Evolutionary conservation across 92 coral and sea anemone species (phyloP).

Genomic region (Bergia sp.): DNA sequence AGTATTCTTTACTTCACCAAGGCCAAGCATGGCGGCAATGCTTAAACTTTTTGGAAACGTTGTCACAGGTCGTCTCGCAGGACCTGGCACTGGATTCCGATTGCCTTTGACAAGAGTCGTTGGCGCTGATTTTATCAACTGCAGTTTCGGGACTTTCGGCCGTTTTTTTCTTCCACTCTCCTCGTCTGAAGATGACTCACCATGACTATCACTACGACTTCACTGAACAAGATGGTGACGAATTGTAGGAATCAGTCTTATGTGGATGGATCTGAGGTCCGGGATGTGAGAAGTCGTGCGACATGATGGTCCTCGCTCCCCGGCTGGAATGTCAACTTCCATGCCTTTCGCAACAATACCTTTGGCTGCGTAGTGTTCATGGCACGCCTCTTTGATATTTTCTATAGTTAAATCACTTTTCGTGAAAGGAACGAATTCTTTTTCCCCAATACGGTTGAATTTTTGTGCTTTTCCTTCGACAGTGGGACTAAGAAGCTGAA

Average conservation of each 20-base stretch:
- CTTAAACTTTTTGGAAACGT: no score
- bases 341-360: slow-evolving; percentile 31
- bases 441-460: slow-evolving; percentile 38
- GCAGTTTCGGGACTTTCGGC: background rate
- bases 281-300: no score
- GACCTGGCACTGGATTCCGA: background rate
- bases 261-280: no score
- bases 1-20: no score
- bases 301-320: no score
- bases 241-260: no score
- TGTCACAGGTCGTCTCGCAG: background rate
- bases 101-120: slow-evolving; percentile 6
- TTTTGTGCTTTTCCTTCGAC: slow-evolving; percentile 54
- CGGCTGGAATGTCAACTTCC: slow-evolving; percentile 46
- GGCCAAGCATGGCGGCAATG: no score
- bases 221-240: background rate
- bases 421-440: slow-evolving; percentile 46
- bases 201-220: slow-evolving; percentile 12
- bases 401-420: slow-evolving; percentile 30
- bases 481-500: slow-evolving; percentile 46
- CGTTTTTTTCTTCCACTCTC: background rate
- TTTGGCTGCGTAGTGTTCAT: slow-evolving; percentile 40
- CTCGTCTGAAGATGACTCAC: background rate
- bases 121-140: background rate
- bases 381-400: slow-evolving; percentile 47